Percentiles rank a stretch among this genome's conserved stretches.
These are phyloP conservation scores for Crotalus horridus DNA, from an alignment of 2,113 vertebrate species.

Conservation along the genomic window DNA sequence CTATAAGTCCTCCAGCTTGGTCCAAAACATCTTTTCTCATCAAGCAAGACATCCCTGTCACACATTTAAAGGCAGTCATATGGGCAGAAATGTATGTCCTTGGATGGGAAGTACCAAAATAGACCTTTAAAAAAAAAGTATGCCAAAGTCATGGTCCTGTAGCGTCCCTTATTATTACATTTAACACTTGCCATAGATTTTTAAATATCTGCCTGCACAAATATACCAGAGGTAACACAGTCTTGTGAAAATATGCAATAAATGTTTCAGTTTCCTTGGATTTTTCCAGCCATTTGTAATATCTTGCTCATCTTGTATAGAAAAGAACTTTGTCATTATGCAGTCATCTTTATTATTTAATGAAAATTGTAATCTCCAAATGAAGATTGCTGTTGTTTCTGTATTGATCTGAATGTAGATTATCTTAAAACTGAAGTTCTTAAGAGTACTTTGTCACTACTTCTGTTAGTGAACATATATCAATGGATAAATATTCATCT, in stretches of 20 bases:
- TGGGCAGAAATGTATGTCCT: conserved; percentile 97
- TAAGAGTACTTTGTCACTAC: neutral
- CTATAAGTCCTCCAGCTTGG: conserved; percentile 91
- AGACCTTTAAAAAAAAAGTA: conserved; percentile 76
- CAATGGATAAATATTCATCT: neutral
- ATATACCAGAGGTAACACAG: neutral
- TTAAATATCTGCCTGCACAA: neutral
- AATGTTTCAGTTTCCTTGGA: neutral
- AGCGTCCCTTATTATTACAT: neutral
- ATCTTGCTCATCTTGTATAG: neutral
- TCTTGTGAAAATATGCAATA: neutral
- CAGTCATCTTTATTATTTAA: neutral
- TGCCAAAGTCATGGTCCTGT: neutral
- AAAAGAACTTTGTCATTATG: neutral
- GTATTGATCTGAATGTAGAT: neutral
- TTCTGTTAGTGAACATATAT: neutral
- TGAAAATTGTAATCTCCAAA: neutral
- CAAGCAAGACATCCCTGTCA: conserved; percentile 97
- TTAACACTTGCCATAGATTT: neutral
- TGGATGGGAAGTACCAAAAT: conserved; percentile 97
- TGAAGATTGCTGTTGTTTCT: neutral
- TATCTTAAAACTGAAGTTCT: neutral
- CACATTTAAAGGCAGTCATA: conserved; percentile 95
- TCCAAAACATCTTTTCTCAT: conserved; percentile 97
- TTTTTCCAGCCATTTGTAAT: neutral